Evolutionary conservation across 2,888 invertebrate species (phyloP).

Genomic region (Horisme vitalbata): DNA sequence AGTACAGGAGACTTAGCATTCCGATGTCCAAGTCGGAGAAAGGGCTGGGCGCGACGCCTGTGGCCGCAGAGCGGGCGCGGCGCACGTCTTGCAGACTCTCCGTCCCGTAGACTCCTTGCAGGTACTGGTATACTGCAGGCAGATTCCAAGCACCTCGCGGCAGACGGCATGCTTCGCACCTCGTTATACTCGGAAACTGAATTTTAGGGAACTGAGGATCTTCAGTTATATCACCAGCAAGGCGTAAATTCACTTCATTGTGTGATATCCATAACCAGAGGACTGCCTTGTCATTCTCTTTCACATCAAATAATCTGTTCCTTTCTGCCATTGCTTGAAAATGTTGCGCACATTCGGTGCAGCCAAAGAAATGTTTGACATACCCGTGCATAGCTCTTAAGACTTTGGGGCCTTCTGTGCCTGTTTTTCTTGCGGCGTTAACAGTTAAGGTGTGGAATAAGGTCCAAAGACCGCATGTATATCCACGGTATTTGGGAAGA

Average conservation of each 20-base stretch:
- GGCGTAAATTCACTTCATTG: conserved; percentile 94
- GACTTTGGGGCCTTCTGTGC: conserved; percentile 85
- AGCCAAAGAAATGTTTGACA: conserved; percentile 96
- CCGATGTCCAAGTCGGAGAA: conserved; percentile 88
- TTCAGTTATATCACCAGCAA: conserved; percentile 93
- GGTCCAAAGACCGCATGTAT: conserved; percentile 97
- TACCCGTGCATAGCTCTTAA: conserved; percentile 93
- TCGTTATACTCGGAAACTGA: conserved; percentile 89
- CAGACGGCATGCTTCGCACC: conserved; percentile 87
- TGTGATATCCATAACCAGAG: conserved; percentile 98
- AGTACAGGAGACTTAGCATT: conserved; percentile 89
- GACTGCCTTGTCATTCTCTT: conserved; percentile 88
- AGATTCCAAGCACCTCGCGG: conserved; percentile 84
- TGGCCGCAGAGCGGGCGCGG: conserved; percentile 43
- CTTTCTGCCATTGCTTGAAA: conserved; percentile 92
- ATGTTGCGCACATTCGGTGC: conserved; percentile 94
- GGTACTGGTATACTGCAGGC: conserved; percentile 84
- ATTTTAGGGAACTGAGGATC: conserved; percentile 95
- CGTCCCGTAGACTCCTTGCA: conserved; percentile 77
- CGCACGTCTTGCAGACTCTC: conserved; percentile 52
- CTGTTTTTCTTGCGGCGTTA: conserved; percentile 83
- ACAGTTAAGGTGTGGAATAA: conserved; percentile 96
- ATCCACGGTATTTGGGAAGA: conserved; percentile 89
- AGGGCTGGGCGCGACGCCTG: conserved; percentile 60
- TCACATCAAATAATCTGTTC: conserved; percentile 87